Conservation (phyloP, 2,113 vertebrate species). For the rat (Rattus norvegicus) region DNA sequence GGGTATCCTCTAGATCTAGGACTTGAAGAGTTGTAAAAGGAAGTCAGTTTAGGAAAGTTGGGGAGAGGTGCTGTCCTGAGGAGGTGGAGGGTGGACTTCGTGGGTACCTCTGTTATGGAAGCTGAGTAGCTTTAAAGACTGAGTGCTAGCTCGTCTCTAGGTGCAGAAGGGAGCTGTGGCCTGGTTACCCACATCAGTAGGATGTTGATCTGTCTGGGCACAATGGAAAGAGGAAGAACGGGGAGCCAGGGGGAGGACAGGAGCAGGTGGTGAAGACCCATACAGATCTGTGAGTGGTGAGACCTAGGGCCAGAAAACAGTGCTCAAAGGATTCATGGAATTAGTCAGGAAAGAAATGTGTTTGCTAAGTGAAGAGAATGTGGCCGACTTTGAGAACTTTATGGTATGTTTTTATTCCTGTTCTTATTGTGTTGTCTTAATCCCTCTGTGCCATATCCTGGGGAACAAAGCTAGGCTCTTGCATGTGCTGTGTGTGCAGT, state of each 20-base stretch:
- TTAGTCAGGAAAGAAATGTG: no score
- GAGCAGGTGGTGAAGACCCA: not conserved
- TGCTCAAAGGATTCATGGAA: not conserved
- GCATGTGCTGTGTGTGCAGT: not conserved
- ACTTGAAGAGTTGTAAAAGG: not conserved
- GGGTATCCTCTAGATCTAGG: not conserved
- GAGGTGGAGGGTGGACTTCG: not conserved
- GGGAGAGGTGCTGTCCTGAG: not conserved
- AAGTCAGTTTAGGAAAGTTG: not conserved
- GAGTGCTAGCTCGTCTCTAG: not conserved
- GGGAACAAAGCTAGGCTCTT: not conserved
- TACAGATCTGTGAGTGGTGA: not conserved
- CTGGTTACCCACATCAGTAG: not conserved
- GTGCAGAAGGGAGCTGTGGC: not conserved
- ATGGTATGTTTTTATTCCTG: not conserved
- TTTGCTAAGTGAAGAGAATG: not conserved
- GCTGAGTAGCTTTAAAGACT: not conserved
- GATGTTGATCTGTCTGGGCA: not conserved
- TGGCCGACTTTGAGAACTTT: conserved; percentile 14
- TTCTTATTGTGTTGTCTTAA: not conserved
- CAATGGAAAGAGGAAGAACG: not conserved
- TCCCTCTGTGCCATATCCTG: not conserved
- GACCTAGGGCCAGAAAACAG: not conserved
- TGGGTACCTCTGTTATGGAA: not conserved
- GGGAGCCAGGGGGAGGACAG: not conserved